phyloP scores from a whole-genome alignment of 2,113 vertebrate genomes.

The Sylvietta virens region DNA sequence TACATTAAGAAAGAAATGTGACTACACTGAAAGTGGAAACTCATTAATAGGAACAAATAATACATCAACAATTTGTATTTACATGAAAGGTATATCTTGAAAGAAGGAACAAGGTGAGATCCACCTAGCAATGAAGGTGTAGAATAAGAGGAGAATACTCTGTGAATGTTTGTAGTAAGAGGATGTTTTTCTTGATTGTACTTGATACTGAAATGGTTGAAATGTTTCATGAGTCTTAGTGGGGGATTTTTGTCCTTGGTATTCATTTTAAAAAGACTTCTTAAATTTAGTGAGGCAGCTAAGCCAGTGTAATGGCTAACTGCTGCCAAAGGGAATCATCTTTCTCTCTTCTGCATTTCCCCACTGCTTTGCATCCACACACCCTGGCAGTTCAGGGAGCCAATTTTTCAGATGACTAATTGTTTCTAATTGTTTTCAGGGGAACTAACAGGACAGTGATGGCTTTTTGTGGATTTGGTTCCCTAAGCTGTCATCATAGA shows the following conservation, averaged over 20 bases:
- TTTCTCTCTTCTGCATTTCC: background rate
- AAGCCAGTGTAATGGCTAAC: background rate
- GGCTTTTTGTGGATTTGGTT: background rate
- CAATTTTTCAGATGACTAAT: background rate
- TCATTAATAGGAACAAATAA: background rate
- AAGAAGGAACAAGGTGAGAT: background rate
- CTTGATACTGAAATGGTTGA: background rate
- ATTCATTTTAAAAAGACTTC: background rate
- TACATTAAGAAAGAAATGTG: background rate
- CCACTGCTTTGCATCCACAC: background rate
- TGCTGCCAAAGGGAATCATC: background rate
- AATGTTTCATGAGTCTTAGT: background rate
- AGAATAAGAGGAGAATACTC: background rate
- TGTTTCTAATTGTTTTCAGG: background rate
- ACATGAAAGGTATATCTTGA: background rate
- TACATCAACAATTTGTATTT: background rate
- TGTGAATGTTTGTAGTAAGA: background rate
- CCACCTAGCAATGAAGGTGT: background rate
- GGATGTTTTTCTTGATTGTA: background rate
- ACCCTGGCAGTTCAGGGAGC: background rate
- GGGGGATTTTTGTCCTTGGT: accelerated
- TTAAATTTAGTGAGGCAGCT: background rate
- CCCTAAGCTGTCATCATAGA: background rate
- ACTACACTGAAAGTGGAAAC: background rate
- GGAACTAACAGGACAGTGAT: background rate